A percentile compares a stretch with the other conserved stretches of the same genome.
Conservation (phyloP, 2,113 vertebrate species). For the Capreolus pygargus region DNA sequence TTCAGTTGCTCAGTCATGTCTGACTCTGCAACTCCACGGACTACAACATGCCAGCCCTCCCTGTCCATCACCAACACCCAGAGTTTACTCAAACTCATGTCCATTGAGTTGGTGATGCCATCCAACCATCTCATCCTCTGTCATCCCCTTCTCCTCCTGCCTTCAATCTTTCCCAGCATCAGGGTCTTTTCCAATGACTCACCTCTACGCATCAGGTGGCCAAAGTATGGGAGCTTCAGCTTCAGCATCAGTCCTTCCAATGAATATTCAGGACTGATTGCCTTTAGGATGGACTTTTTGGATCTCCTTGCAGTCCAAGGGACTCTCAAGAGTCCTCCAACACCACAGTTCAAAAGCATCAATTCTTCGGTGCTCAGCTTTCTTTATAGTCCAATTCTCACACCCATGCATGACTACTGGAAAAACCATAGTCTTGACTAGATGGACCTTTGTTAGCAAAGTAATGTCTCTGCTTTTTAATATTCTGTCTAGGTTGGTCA, state of each 20-base stretch:
- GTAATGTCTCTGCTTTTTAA: not conserved
- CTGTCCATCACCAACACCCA: not conserved
- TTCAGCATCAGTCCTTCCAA: not conserved
- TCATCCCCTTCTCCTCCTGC: not conserved
- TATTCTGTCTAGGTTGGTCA: not conserved
- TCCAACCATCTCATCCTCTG: not conserved
- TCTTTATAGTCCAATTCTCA: not conserved
- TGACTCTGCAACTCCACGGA: fast-evolving
- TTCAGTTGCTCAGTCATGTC: not conserved
- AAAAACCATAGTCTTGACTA: not conserved
- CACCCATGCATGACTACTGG: not conserved
- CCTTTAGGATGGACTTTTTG: not conserved
- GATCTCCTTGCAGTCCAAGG: not conserved
- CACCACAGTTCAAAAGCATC: not conserved
- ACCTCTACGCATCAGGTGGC: fast-evolving
- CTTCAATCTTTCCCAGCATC: not conserved
- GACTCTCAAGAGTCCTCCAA: not conserved
- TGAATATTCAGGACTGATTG: not conserved
- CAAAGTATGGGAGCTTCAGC: not conserved
- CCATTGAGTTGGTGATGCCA: not conserved
- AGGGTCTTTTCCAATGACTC: not conserved
- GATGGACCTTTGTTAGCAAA: not conserved
- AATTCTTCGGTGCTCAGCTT: fast-evolving
- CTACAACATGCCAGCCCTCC: not conserved
- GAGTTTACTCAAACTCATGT: not conserved